Evolutionary conservation across 2,888 invertebrate genomes (phyloP), one percentile per base, ranked within the genome.

Genomic region (Drosophila quasianomalipes): DNA sequence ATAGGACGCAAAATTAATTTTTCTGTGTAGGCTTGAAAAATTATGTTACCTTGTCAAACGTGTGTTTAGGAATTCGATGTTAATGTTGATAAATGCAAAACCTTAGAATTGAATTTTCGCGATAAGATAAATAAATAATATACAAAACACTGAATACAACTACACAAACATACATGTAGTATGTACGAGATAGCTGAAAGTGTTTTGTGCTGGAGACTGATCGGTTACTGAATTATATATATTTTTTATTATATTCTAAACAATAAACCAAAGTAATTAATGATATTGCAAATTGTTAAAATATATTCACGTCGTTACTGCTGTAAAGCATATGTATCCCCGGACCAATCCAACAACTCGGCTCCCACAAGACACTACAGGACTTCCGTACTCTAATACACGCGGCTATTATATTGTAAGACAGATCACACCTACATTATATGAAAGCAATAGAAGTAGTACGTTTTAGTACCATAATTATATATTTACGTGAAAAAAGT

Each of bases 121-220:
- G 81, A 71, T 79, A 83, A 72, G 73, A 83, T 81, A 86, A 57
- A 55, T 55, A 59, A 44, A 47, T 22, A 26, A 35, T 44, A 74
- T n/a, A 59, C 39, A 63, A 60, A 47, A 70, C 47, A 66, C 66
- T 74, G 58, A 74, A 74, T 19, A 60, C 54, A 64, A 73, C 31
- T 41, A 71, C 44, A 74, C 52, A 51, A 12, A 64, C 57, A 54
- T 63, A 54, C 22, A 53, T 12, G 19, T 49, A 16, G 49, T 49
- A 57, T 41, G 22, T 55, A 41, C 51, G 61, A 70, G 62, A 60
- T 73, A 76, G 57, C 62, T 55, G 52, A 44, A 68, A 53, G 64
- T 77, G 88, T 79, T 81, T 73, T 73, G 73, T 87, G 74, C 72
- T 82, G 82, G 88, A 89, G 88, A 85, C 90, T 82, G 84, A 87